Evolutionary conservation across 2,888 invertebrate genomes (phyloP).

Genomic region (Latheticus oryzae): DNA sequence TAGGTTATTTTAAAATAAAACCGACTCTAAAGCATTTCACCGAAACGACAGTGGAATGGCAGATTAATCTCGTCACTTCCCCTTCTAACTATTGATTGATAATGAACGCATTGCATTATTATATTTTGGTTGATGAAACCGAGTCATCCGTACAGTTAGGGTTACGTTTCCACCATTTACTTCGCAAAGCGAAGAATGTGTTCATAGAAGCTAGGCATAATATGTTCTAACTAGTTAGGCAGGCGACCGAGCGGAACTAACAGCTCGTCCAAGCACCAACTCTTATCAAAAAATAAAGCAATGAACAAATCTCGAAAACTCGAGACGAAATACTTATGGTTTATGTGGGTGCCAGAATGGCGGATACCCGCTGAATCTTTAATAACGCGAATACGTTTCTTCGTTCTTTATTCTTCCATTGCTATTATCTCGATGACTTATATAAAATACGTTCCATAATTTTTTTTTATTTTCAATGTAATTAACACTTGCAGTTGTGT

Average conservation of each 20-base stretch:
- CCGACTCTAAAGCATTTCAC: background rate
- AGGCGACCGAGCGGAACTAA: constrained; percentile 64
- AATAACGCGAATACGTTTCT: constrained; percentile 40
- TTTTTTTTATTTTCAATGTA: too few species aligned
- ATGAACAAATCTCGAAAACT: constrained; percentile 44
- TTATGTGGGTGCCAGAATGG: constrained; percentile 63
- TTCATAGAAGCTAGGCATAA: constrained; percentile 51
- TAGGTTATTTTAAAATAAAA: constrained; percentile 32
- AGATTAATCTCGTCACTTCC: constrained; percentile 14
- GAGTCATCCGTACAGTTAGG: constrained; percentile 38
- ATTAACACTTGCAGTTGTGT: too few species aligned
- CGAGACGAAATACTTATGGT: constrained; percentile 55
- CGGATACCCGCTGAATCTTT: constrained; percentile 56
- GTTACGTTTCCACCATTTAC: constrained; percentile 39
- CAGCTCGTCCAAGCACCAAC: constrained; percentile 52
- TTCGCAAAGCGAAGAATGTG: constrained; percentile 40
- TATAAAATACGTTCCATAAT: too few species aligned
- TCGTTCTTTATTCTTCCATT: constrained; percentile 35
- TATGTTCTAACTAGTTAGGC: constrained; percentile 66
- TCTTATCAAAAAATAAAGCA: constrained; percentile 59
- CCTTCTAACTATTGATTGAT: constrained; percentile 33
- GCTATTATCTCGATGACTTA: too few species aligned
- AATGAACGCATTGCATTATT: constrained; percentile 35
- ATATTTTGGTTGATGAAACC: constrained; percentile 37
- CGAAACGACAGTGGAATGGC: constrained; percentile 9